Percentiles rank a stretch among this genome's conserved stretches.
Conservation (phyloP, 2,888 invertebrate genomes). For the Hirtodrosophila alboralis region DNA sequence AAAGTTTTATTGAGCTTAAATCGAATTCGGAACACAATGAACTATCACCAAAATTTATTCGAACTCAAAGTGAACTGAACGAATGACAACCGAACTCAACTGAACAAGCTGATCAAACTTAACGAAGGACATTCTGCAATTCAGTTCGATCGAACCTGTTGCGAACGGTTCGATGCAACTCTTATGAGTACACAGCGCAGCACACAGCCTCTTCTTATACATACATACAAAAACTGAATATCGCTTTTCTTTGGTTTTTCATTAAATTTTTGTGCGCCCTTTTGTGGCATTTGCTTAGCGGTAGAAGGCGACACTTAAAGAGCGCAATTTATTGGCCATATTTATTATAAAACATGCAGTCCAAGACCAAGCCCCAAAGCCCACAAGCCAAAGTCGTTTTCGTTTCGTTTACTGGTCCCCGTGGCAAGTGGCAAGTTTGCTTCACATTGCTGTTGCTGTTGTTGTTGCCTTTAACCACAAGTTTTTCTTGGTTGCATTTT, state of each 20-base stretch:
- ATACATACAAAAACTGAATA: conserved; percentile 18
- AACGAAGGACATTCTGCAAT: too few species aligned
- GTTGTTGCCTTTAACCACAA: conserved; percentile 38
- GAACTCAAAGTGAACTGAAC: too few species aligned
- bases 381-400: conserved; percentile 39
- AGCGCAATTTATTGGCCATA: conserved; percentile 74
- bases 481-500: too few species aligned
- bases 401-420: conserved; percentile 12
- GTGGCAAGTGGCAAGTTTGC: conserved; percentile 36
- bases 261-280: conserved; percentile 35
- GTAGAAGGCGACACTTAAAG: conserved; percentile 44
- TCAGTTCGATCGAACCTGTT: too few species aligned
- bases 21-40: too few species aligned
- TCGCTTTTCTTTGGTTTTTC: conserved; percentile 25
- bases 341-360: conserved; percentile 74
- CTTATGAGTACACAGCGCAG: too few species aligned
- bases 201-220: not conserved
- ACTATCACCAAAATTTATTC: too few species aligned
- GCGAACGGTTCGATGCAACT: too few species aligned
- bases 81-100: too few species aligned
- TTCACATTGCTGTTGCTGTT: conserved; percentile 17
- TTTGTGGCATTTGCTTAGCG: conserved; percentile 40
- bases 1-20: too few species aligned
- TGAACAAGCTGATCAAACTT: too few species aligned
- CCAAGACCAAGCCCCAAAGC: conserved; percentile 16